Percentiles rank a stretch among this genome's conserved stretches.
phyloP scores from a whole-genome alignment of 2,888 invertebrate genomes.

The Tiphia femorata region DNA sequence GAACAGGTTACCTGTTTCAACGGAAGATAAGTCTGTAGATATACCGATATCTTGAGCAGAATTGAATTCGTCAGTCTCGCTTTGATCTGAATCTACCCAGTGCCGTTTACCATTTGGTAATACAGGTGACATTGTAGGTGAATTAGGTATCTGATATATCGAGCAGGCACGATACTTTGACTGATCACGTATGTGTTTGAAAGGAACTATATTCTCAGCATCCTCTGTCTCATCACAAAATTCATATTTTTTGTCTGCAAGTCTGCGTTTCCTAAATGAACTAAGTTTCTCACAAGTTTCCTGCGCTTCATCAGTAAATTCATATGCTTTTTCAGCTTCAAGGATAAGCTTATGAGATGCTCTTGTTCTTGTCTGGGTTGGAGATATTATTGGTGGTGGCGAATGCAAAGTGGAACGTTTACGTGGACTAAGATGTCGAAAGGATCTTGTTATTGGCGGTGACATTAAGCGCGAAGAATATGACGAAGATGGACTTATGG shows the following conservation, averaged over 20 bases:
- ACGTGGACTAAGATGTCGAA: constrained; percentile 58
- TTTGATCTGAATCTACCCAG: constrained; percentile 62
- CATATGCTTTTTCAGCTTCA: constrained; percentile 82
- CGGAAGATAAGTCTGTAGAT: constrained; percentile 43
- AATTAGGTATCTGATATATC: constrained; percentile 56
- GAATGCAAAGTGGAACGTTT: constrained; percentile 59
- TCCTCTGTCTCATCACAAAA: constrained; percentile 83
- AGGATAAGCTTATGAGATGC: constrained; percentile 62
- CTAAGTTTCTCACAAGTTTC: constrained; percentile 88
- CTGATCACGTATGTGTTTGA: constrained; percentile 65
- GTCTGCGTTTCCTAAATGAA: constrained; percentile 83
- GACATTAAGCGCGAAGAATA: constrained; percentile 64
- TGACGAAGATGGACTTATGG: constrained; percentile 60
- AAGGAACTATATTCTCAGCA: constrained; percentile 75
- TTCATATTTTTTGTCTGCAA: constrained; percentile 93
- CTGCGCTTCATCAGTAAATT: constrained; percentile 86
- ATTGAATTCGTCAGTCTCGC: constrained; percentile 58
- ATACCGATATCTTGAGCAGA: constrained; percentile 65
- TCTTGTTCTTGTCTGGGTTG: constrained; percentile 57
- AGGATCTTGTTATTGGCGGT: constrained; percentile 57
- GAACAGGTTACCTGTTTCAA: constrained; percentile 52
- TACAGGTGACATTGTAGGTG: constrained; percentile 59
- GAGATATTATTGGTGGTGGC: constrained; percentile 52
- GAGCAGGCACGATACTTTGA: constrained; percentile 58
- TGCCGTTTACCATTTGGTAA: constrained; percentile 58